These are phyloP conservation scores for Pomatostomus ruficeps DNA, from an alignment of 2,113 vertebrate genomes.

Conservation along the genomic window DNA sequence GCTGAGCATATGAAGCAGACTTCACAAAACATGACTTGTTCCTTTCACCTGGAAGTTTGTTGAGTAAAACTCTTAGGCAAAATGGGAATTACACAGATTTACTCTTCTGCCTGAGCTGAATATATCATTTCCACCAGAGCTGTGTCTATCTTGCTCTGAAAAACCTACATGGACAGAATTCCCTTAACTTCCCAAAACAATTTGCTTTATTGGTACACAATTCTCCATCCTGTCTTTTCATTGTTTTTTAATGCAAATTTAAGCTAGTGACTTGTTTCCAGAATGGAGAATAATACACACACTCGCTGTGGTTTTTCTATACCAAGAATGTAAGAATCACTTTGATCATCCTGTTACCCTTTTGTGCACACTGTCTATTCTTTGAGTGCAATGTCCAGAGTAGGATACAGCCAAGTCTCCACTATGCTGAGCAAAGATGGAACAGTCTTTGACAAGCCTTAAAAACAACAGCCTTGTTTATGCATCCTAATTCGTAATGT, in stretches of 20 bases:
- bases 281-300: background rate
- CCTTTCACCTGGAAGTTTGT: background rate
- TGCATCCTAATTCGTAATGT: background rate
- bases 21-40: background rate
- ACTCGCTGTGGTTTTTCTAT: background rate
- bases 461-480: background rate
- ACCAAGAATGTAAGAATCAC: background rate
- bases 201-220: background rate
- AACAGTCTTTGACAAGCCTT: background rate
- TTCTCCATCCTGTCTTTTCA: background rate
- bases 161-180: background rate
- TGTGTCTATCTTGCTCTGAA: background rate
- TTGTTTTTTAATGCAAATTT: background rate
- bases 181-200: fast-evolving
- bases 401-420: background rate
- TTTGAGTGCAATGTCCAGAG: background rate
- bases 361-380: fast-evolving
- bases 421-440: background rate
- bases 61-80: background rate
- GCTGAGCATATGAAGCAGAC: background rate
- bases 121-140: background rate
- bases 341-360: background rate
- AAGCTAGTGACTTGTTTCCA: background rate
- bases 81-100: background rate
- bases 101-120: background rate